Base-by-base conservation (phyloP, 2,113 vertebrate genomes). In the Sarotherodon lohbergeri region DNA sequence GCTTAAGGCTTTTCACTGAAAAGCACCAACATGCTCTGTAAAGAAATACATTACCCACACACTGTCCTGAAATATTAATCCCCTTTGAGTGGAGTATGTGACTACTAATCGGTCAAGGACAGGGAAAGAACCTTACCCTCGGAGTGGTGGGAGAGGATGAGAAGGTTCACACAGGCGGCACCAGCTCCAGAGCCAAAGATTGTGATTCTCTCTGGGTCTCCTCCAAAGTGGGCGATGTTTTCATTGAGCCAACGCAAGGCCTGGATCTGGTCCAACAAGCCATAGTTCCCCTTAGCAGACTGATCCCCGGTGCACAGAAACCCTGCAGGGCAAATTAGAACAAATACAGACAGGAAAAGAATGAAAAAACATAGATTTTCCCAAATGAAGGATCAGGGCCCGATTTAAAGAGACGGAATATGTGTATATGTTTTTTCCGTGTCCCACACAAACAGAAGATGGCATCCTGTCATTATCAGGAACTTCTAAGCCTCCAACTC, bases 131-230 rank as follows among this genome's bases (percentile, higher is more conserved):
- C 59, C 86, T 98, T 96, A 99, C 98, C 98, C 97, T 99, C 99
- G 86, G 99, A 99, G 97, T 99, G 99, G 97, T 99, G 99, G 95
- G 98, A 99, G 94, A 99, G 97, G 96, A 99, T 99, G 96, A 99
- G 98, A 12, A 99, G 97, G 97, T 99, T 99, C 96, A 99, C 98
- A 92, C 98, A 99, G 83, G 99, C 98, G 61, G 98, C 98, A 50
- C 99, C 99, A 46, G 99, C 99, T 56, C 99, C 99, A 10, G 99
- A 99, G 97, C 99, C 99, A 97, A 99, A 99, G 96, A 99, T 98
- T 92, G 99, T 99, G 95, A 99, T 99, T 97, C 98, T 96, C 91
- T 99, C 95, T 90, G 98, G 98, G 96, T 99, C 99, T 86, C 99
- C 99, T 90, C 99, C 98, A 95, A 99, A 99, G 97, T 98, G 97